Percentiles rank a stretch among this genome's conserved stretches.
Conservation (phyloP, 2,113 vertebrate genomes). For the Grammomys dolichurus region DNA sequence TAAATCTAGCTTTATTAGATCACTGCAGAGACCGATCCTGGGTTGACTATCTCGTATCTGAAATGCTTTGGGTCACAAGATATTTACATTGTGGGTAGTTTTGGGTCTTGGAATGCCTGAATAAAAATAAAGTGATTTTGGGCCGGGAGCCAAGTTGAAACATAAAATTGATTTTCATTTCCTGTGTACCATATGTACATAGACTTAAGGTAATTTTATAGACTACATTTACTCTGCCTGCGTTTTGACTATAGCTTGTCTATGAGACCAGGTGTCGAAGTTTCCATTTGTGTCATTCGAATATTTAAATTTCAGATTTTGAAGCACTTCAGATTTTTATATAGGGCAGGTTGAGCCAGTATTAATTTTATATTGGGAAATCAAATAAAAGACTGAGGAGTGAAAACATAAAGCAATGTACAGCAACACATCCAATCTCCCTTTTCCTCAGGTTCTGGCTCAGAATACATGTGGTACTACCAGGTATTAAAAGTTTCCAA, state of each 20-base stretch:
- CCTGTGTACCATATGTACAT: not conserved
- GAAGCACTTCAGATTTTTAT: not conserved
- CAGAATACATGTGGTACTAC: not conserved
- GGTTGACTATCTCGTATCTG: not conserved
- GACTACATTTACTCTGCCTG: not conserved
- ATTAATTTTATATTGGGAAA: slow-evolving; percentile 35
- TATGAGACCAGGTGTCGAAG: not conserved
- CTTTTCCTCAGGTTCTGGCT: not conserved
- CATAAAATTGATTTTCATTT: not conserved
- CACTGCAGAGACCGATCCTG: not conserved
- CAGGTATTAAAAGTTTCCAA: slow-evolving; percentile 43
- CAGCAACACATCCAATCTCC: not conserved
- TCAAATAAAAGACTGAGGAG: slow-evolving; percentile 26
- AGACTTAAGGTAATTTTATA: not conserved
- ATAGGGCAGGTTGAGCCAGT: not conserved
- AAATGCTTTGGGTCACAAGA: not conserved
- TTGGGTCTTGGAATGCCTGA: not conserved
- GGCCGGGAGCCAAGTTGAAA: not conserved
- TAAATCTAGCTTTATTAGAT: slow-evolving; percentile 2
- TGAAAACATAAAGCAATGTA: not conserved
- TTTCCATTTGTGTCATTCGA: not conserved
- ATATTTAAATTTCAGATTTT: not conserved
- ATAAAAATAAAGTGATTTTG: not conserved
- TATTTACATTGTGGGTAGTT: not conserved
- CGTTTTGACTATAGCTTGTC: not conserved